Evolutionary conservation across 2,113 vertebrate genomes (phyloP).

Genomic region (Gobio gobio): DNA sequence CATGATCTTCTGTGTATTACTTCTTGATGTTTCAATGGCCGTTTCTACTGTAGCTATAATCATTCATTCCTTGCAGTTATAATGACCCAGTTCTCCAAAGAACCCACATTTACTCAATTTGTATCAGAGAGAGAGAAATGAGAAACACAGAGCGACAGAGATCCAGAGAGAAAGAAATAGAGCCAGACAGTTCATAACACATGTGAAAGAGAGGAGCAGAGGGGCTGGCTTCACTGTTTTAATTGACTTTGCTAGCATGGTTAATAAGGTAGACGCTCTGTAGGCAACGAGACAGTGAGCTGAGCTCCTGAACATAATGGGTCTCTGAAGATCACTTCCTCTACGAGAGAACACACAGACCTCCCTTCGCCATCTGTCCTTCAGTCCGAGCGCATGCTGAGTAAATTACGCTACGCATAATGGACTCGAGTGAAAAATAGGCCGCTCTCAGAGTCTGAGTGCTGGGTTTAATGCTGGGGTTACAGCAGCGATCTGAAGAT

Average conservation of each 20-base stretch:
- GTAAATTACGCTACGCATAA: slow-evolving; percentile 50
- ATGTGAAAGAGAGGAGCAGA: slow-evolving; percentile 28
- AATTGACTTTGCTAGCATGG: slow-evolving; percentile 56
- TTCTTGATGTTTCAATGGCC: neutral
- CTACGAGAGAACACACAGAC: slow-evolving; percentile 39
- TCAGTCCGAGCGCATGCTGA: slow-evolving; percentile 43
- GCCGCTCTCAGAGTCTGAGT: slow-evolving; percentile 10
- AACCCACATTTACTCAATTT: slow-evolving; percentile 8
- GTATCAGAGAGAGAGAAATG: slow-evolving; percentile 10
- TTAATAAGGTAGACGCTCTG: slow-evolving; percentile 56
- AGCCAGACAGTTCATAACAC: slow-evolving; percentile 30
- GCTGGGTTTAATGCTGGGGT: slow-evolving; percentile 44
- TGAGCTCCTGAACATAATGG: slow-evolving; percentile 50
- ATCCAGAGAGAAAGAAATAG: slow-evolving; percentile 18
- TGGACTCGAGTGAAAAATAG: slow-evolving; percentile 51
- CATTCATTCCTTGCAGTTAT: neutral
- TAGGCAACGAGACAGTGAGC: slow-evolving; percentile 37
- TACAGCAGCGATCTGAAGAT: slow-evolving; percentile 41
- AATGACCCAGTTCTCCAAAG: neutral
- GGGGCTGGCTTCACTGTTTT: slow-evolving; percentile 39
- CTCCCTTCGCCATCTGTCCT: slow-evolving; percentile 38
- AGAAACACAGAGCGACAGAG: neutral
- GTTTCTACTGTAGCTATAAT: neutral
- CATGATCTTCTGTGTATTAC: neutral
- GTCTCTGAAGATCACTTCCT: slow-evolving; percentile 43